phyloP scores from a whole-genome alignment of 2,113 vertebrate species.

The Actenoides lindsayi region DNA sequence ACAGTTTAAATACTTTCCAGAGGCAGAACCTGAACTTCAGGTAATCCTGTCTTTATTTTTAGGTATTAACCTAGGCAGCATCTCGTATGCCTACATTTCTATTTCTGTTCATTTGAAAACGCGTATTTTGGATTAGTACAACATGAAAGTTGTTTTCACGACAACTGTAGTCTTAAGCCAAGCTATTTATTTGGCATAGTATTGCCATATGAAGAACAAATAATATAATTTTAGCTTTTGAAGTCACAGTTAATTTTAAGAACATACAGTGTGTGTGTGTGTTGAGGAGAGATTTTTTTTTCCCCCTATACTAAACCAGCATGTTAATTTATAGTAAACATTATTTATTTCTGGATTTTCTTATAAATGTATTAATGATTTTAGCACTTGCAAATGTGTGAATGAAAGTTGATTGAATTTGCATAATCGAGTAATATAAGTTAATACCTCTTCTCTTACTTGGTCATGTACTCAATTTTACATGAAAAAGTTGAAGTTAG shows the following conservation, averaged over 20 bases:
- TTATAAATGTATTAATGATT: not conserved
- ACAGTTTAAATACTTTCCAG: not conserved
- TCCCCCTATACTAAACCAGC: not conserved
- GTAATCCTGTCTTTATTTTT: slow-evolving; percentile 47
- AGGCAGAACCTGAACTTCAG: slow-evolving; percentile 61
- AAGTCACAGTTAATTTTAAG: not conserved
- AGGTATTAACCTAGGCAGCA: not conserved
- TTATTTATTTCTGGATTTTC: not conserved
- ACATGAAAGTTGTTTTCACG: not conserved
- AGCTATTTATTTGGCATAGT: not conserved
- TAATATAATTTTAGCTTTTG: not conserved
- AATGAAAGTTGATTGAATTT: not conserved
- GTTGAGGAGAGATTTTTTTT: not conserved
- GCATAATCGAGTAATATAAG: not conserved
- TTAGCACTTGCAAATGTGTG: not conserved
- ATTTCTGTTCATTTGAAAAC: not conserved
- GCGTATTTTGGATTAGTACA: not conserved
- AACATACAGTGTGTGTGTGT: not conserved
- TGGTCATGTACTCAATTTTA: not conserved
- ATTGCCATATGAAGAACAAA: not conserved
- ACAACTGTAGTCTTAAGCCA: not conserved
- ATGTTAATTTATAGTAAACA: not conserved
- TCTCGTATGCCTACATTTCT: not conserved
- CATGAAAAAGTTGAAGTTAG: not conserved
- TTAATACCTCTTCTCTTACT: not conserved